phyloP scores from a whole-genome alignment of 2,797 vertebrate genomes.

The Gadopsis marmoratus region DNA sequence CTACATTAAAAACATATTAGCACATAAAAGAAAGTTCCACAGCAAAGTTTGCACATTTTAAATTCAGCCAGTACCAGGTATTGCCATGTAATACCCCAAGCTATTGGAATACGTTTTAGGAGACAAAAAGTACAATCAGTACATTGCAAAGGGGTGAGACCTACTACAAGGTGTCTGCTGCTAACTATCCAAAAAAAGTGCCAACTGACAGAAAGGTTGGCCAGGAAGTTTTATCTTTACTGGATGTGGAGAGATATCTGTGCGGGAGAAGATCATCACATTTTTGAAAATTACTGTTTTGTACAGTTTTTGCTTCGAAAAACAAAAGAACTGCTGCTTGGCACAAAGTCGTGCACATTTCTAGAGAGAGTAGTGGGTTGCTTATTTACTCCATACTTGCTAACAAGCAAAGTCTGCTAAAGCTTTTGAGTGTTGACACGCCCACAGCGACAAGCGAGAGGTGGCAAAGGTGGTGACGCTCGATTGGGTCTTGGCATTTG shows the following conservation, averaged over 20 bases:
- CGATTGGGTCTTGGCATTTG: slow-evolving; percentile 7
- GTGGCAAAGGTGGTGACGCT: slow-evolving; percentile 31
- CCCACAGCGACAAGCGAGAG: slow-evolving; percentile 26
- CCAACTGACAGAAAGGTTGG: background rate
- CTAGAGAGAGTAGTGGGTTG: slow-evolving; percentile 16
- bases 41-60: background rate
- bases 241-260: slow-evolving; percentile 28
- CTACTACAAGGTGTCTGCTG: slow-evolving; percentile 2
- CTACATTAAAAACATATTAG: no score
- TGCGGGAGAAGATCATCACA: slow-evolving; percentile 37
- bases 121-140: background rate
- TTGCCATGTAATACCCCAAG: background rate
- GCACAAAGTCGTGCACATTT: slow-evolving; percentile 50
- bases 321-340: slow-evolving; percentile 41
- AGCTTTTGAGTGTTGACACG: slow-evolving; percentile 28
- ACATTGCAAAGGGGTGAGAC: background rate
- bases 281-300: slow-evolving; percentile 40
- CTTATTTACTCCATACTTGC: slow-evolving; percentile 50
- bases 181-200: slow-evolving; percentile 16
- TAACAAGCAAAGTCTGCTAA: slow-evolving; percentile 65
- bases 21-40: background rate
- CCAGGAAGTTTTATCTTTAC: slow-evolving; percentile 17
- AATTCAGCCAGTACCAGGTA: background rate
- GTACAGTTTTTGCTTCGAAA: slow-evolving; percentile 30
- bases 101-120: slow-evolving; percentile 17